Conservation (phyloP, 2,797 vertebrate species). For the Meda fulgida region DNA sequence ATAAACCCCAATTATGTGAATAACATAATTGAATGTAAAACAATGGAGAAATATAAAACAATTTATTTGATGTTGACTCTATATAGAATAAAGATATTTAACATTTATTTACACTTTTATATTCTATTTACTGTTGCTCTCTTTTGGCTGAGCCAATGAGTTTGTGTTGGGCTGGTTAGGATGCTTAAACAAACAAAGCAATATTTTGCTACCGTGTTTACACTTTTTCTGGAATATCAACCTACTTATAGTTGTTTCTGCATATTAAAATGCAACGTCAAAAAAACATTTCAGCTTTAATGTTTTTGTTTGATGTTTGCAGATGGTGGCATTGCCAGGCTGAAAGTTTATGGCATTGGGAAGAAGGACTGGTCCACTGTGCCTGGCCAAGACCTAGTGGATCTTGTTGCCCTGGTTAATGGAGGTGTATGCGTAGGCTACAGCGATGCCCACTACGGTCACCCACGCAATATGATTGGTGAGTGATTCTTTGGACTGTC, state of each 20-base stretch:
- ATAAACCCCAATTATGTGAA: neutral
- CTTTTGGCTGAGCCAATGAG: neutral
- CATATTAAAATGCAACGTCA: neutral
- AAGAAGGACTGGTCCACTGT: slow-evolving; percentile 79
- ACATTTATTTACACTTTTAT: no score
- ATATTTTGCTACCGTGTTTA: neutral
- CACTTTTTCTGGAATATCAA: neutral
- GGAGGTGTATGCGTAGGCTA: slow-evolving; percentile 86
- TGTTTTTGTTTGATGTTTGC: slow-evolving; percentile 29
- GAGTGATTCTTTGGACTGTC: slow-evolving; percentile 10
- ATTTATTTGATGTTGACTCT: no score
- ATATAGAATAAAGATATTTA: no score
- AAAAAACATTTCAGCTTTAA: neutral
- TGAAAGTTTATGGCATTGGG: slow-evolving; percentile 83
- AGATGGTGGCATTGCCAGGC: slow-evolving; percentile 86
- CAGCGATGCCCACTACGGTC: slow-evolving; percentile 85
- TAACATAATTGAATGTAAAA: neutral
- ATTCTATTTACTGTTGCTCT: neutral
- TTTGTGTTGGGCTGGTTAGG: neutral
- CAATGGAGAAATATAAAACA: no score
- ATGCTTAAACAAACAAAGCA: neutral
- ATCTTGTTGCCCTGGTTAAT: slow-evolving; percentile 80
- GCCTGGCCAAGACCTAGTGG: slow-evolving; percentile 70
- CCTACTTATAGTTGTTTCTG: neutral
- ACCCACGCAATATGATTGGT: slow-evolving; percentile 89